Evolutionary conservation across 2,113 vertebrate species (phyloP), one percentile per base, ranked within the genome.

Genomic region (Ariopsis seemanni): DNA sequence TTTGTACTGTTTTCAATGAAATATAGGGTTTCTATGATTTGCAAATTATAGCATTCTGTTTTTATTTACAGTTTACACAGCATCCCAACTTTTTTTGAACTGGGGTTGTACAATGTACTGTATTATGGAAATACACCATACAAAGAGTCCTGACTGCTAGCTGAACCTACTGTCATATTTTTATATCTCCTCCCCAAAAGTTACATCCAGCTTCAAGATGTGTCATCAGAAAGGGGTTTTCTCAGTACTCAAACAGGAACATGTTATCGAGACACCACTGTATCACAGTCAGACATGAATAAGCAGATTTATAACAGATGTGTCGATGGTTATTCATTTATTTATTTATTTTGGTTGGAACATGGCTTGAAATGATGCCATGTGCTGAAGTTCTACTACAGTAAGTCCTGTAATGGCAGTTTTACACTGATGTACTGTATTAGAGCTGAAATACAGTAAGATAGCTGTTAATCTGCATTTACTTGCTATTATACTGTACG

Each of bases 181-280:
- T 34, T 9, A 71, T 27, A 34, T 34, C 9, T 50, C 48, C 20
- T 77, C 9, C 9, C 20, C 4, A 77, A 14, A 25, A 7, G 5
- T 5, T 77, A 12, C 22, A 55, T 57, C 12, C 52, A 27, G 6
- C 50, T 79, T 79, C 14, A 27, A 27, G 55, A 27, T 55, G 14
- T 55, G 25, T 79, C 75, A 79, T 79, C 75, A 79, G 52, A 55
- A 55, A 79, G 12, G 75, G 75, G 50, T 27, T 79, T 55, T 27
- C n/a, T n/a, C 52, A 7, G 48, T 1, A 77, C 48, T 52, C 74
- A n/a, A 53, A 75, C 72, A 52, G 48, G 48, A 22, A 77, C 52
- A 52, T 52, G 48, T n/a, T n/a, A 77, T 75, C 72, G 10, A 48
- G 42, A 75, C 17, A 12, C 48, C 48, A 52, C 11, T 52, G 20